Base-by-base conservation (phyloP, 2,888 invertebrate genomes). In the Aspidapion aeneum region DNA sequence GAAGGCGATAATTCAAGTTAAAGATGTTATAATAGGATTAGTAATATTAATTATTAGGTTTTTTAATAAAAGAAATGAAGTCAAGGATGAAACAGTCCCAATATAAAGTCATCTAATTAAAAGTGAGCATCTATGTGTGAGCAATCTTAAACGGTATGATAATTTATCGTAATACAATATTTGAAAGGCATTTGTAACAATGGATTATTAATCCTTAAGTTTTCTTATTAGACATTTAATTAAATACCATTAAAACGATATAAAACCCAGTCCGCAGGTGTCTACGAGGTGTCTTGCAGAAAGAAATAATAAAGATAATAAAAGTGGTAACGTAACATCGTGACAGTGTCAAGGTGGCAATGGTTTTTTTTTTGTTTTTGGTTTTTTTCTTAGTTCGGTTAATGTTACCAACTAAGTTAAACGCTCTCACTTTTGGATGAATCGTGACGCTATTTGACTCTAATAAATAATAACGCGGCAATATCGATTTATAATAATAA, bases 271-370 rank as follows among this genome's bases (percentile, higher is more conserved):
- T 63, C 67, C 62, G 57, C 65, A 65, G 67, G 67, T 65, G 67
- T 67, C 64, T 67, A 61, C 64, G 63, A 58, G 35, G 35, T 35
- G 58, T 63, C 62, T 66, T 63, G 64, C 60, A 60, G 58, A 21
- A 58, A 62, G 63, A 57, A 52, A 64, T 66, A 66, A 63, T 62
- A 58, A 64, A 63, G 62, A 66, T 63, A 66, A 66, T 64, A 63
- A 66, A 64, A 66, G 55, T 61, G 50, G 60, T 63, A 70, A 70
- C 70, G 70, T 69, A n/a, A 69, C 70, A 66, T 73, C 74, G 74
- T 74, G 74, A 74, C 73, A 71, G 63, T 70, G 70, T 68, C 74
- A 74, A 74, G 73, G 72, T 72, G 69, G 71, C 61, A 65, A n/a
- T n/a, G 66, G 69, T 72, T 71, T 72, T 73, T n/a, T n/a, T n/a